Base-by-base conservation (phyloP, 2,797 vertebrate species). In the Platalea minor region DNA sequence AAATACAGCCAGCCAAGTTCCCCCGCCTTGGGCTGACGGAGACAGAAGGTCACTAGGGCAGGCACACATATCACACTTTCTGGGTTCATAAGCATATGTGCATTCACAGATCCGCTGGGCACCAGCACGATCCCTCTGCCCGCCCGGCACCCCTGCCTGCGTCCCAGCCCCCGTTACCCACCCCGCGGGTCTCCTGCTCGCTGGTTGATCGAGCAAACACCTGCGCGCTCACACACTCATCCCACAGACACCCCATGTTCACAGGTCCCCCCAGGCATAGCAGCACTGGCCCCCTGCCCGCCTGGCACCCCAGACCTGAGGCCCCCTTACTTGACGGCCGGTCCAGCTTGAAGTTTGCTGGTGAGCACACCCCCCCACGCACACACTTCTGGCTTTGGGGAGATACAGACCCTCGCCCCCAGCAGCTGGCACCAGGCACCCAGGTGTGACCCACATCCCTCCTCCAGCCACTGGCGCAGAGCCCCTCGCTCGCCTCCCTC, bases 321-420 rank as follows among this genome's bases (percentile, higher is more conserved):
- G 20, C 4, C 9, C 37, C 15, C 31, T 64, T 39, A 54, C 50
- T 81, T 5, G 7, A 15, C 8, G 1, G 5, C 41, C 48, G 65
- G 29, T 77, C 54, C 54, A 69, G 15, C 26, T 60, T 53, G 4
- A 68, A 37, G 26, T 53, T 45, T 45, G 28, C 53, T 61, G 57
- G 19, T 45, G 25, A 72, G 29, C 33, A 61, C 1, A 17, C 10
- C 23, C 3, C 5, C 15, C 41, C n/a, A 5, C 0, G 2, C 23
- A 56, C 29, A 10, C 18, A 41, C 41, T 41, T 13, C 25, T 2
- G 5, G 33, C n/a, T 39, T 39, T 17, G 17, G 28, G 37, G 31
- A 67, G 53, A 25, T 41, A 41, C 51, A 67, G 35, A 35, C 53
- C 7, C 29, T 50, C 4, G 2, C 24, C 25, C 31, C 51, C 35